Evolutionary conservation across 2,797 vertebrate genomes (phyloP).

Genomic region (Linurgus olivaceus): DNA sequence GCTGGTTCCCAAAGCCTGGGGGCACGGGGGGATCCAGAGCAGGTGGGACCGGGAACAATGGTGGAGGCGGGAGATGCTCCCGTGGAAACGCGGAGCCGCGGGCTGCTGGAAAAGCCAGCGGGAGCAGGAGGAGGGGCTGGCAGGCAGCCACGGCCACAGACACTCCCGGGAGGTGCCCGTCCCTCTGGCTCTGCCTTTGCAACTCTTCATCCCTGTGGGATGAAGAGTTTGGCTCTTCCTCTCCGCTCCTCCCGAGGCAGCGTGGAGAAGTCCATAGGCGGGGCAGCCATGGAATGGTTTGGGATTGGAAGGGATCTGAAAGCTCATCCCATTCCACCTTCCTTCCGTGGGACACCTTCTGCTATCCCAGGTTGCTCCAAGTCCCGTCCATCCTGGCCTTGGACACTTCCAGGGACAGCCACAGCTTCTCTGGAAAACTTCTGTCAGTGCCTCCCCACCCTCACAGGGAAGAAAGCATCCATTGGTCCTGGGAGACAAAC

Average conservation of each 20-base stretch:
- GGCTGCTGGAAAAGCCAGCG: constrained; percentile 2
- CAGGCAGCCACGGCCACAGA: neutral
- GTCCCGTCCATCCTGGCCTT: accelerated
- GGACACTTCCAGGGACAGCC: neutral
- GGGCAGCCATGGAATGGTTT: neutral
- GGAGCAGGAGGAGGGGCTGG: constrained; percentile 5
- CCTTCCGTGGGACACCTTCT: neutral
- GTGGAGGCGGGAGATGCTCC: constrained; percentile 8
- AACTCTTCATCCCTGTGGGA: accelerated
- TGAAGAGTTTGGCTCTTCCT: neutral
- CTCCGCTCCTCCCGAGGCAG: accelerated
- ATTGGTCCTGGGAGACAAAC: neutral
- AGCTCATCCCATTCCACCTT: neutral
- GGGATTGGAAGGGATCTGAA: neutral
- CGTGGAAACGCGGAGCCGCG: neutral
- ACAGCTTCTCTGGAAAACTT: neutral
- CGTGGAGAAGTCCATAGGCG: neutral
- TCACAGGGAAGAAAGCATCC: neutral
- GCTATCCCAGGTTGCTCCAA: accelerated
- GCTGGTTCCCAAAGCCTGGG: neutral
- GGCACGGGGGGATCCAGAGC: constrained; percentile 22
- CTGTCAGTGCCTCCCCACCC: neutral
- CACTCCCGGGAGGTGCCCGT: neutral
- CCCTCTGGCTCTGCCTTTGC: neutral
- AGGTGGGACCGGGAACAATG: constrained; percentile 63